These are phyloP conservation scores for Strigamia crassipes DNA, from an alignment of 2,888 invertebrate genomes.

Conservation along the genomic window DNA sequence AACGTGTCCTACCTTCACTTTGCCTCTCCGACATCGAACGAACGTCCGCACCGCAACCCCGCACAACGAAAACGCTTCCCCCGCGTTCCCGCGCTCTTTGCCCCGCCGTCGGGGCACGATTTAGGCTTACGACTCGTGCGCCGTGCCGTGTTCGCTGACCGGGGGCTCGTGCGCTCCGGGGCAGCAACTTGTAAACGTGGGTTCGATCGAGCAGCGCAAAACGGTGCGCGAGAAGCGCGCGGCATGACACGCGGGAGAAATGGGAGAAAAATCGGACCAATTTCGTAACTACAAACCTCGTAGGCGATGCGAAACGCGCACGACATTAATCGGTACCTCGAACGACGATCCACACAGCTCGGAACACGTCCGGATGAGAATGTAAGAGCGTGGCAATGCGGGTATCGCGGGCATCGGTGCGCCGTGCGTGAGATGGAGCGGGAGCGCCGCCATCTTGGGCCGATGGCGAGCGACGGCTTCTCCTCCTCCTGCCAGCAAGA, in stretches of 20 bases:
- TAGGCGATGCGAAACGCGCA: too few relatives aligned
- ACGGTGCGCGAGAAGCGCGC: not conserved
- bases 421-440: not conserved
- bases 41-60: not conserved
- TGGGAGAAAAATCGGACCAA: not conserved
- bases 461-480: conserved; percentile 24
- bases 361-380: too few relatives aligned
- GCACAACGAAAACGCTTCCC: not conserved
- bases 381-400: not conserved
- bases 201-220: not conserved
- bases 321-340: too few relatives aligned
- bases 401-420: not conserved
- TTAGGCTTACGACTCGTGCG: not conserved
- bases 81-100: not conserved
- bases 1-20: not conserved
- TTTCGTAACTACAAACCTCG: too few relatives aligned
- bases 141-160: not conserved
- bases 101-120: not conserved
- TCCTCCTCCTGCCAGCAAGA: conserved; percentile 33
- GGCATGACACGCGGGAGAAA: not conserved
- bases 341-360: not conserved
- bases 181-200: conserved; percentile 7
- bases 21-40: not conserved
- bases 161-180: not conserved
- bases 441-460: conserved; percentile 47